Percentiles rank a stretch among this genome's conserved stretches.
These are phyloP conservation scores for Semnornis frantzii DNA, from an alignment of 2,113 vertebrate species.

Conservation along the genomic window DNA sequence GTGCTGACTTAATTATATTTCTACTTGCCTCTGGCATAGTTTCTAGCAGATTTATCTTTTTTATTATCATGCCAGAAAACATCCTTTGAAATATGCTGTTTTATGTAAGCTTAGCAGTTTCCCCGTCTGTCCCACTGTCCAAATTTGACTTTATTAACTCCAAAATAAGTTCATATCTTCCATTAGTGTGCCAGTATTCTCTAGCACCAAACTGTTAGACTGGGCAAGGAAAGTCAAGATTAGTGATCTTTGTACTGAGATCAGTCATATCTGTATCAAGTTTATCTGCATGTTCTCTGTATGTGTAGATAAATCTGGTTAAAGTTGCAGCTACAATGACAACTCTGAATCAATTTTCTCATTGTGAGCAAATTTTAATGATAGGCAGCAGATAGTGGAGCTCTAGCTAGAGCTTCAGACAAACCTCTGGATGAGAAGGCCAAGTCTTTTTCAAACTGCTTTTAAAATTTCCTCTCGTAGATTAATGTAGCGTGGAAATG, in stretches of 20 bases:
- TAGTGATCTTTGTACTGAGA: not conserved
- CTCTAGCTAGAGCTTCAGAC: not conserved
- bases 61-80: slow-evolving; percentile 28
- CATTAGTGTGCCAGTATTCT: not conserved
- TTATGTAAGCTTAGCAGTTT: slow-evolving; percentile 26
- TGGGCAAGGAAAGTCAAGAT: not conserved
- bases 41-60: slow-evolving; percentile 32
- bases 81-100: slow-evolving; percentile 39
- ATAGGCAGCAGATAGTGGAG: not conserved
- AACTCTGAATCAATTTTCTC: not conserved
- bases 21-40: slow-evolving; percentile 33
- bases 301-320: not conserved
- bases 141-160: slow-evolving; percentile 10
- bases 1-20: slow-evolving; percentile 13
- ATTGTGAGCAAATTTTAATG: not conserved
- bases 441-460: not conserved
- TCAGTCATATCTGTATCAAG: not conserved
- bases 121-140: slow-evolving; percentile 43
- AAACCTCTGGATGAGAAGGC: not conserved
- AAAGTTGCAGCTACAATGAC: not conserved
- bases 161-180: not conserved
- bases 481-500: not conserved
- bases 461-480: not conserved
- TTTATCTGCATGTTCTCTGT: not conserved
- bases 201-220: not conserved